phyloP scores from a whole-genome alignment of 2,113 vertebrate species.

The Cygnus buccinator region DNA sequence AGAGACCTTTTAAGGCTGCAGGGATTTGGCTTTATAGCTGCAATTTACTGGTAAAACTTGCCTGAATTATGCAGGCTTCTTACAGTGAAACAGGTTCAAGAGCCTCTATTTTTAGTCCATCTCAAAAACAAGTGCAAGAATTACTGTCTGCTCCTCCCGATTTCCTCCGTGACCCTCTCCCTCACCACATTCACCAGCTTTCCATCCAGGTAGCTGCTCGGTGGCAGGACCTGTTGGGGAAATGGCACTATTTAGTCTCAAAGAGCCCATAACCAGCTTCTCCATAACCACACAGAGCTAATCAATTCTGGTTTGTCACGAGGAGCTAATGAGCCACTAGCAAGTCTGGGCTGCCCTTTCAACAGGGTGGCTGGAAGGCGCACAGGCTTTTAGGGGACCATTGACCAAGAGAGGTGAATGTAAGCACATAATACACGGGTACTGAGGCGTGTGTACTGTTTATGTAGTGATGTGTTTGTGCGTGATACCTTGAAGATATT shows the following conservation, averaged over 20 bases:
- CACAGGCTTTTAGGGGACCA: background rate
- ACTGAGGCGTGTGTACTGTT: fast-evolving
- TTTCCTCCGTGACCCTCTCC: background rate
- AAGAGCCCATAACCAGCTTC: background rate
- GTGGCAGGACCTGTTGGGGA: background rate
- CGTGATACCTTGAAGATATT: fast-evolving
- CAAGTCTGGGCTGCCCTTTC: background rate
- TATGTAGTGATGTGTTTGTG: fast-evolving
- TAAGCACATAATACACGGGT: fast-evolving
- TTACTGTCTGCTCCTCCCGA: background rate
- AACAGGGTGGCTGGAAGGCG: background rate
- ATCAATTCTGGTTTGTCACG: background rate
- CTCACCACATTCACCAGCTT: background rate
- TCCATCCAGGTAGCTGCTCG: background rate
- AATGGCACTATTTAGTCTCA: background rate
- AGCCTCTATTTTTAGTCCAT: slow-evolving; percentile 44
- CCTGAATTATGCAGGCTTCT: slow-evolving; percentile 24
- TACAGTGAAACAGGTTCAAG: background rate
- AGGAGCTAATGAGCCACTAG: background rate
- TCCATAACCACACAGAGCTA: background rate
- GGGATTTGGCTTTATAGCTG: background rate
- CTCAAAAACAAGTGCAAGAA: slow-evolving; percentile 27
- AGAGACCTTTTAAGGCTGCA: slow-evolving; percentile 47
- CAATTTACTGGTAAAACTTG: slow-evolving; percentile 38
- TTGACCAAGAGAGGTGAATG: background rate